Evolutionary conservation across 2,113 vertebrate species (phyloP).

Genomic region (Rhegmatorhina hoffmannsi): DNA sequence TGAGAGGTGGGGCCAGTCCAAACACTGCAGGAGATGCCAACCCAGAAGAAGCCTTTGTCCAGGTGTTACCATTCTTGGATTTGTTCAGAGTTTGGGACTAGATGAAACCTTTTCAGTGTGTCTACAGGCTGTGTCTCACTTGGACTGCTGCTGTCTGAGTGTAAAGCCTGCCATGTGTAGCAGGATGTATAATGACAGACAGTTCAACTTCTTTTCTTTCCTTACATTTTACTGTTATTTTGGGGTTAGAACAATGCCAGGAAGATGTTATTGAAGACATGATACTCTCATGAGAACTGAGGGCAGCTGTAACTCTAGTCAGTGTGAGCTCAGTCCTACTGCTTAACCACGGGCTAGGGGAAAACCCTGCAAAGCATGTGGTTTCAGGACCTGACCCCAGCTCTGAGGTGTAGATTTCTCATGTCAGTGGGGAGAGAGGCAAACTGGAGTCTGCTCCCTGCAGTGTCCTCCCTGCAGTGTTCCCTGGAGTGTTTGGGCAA

Average conservation of each 20-base stretch:
- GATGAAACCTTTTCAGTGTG: neutral
- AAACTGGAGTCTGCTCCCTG: neutral
- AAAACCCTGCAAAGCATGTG: neutral
- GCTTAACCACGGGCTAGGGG: neutral
- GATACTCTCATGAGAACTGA: neutral
- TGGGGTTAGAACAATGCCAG: neutral
- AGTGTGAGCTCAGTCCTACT: neutral
- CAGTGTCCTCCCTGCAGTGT: neutral
- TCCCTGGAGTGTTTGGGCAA: neutral
- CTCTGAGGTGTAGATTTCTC: neutral
- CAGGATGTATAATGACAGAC: neutral
- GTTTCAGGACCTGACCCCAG: neutral
- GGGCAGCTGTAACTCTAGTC: neutral
- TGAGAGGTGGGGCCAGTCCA: neutral
- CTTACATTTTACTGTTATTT: neutral
- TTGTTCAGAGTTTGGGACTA: neutral
- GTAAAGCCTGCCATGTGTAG: neutral
- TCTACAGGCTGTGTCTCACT: neutral
- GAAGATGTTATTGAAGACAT: neutral
- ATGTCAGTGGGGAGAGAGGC: neutral
- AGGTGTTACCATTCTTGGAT: neutral
- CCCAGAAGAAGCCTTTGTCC: neutral
- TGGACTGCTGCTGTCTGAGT: neutral
- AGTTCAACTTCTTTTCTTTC: neutral
- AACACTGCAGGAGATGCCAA: fast-evolving